Base-by-base conservation (phyloP, 2,888 invertebrate species). In the Euzophera pinguis region DNA sequence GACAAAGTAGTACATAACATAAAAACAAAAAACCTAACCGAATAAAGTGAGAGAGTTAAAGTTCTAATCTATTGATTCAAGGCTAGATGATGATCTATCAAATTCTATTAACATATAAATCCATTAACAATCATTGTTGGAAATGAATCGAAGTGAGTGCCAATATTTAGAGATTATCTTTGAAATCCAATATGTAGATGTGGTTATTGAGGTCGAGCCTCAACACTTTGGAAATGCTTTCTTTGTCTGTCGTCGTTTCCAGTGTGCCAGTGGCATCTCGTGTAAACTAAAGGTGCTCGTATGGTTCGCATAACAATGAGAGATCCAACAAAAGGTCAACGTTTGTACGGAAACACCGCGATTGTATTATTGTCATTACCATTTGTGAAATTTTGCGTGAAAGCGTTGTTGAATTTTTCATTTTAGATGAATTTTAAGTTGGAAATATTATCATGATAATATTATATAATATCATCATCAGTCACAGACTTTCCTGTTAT, bases 291-390 rank as follows among this genome's bases (percentile, higher is more conserved):
- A 53, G 63, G 47, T 69, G 69, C 67, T 73, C 75, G 75, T 22
- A 22, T 77, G 77, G 71, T 67, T 78, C 69, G 75, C 78, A 81
- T 82, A 78, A 82, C 79, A 84, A 79, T 75, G 58, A 65, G 32
- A 34, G 10, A 10, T 16, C 52, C 62, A 73, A 78, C 73, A 74
- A 75, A n/a, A 67, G 61, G 51, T 53, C 58, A 45, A 16, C 45
- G 45, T 16, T 34, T 32, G 32, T 45, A 32, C 32, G 16, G 32
- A 45, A 69, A 64, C 59, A 58, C 59, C 52, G 48, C 56, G 60
- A 57, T 59, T 47, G 56, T 63, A 8, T 32, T 32, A 57, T 64
- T 58, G 58, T 62, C 56, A 56, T 58, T 60, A 45, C 32, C 45
- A 32, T 45, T 45, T 45, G 45, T 45, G 32, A 45, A 45, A 32